A percentile compares a stretch with the other conserved stretches of the same genome.
Evolutionary conservation across 2,797 vertebrate genomes (phyloP).

Genomic region (Salarias fasciatus): DNA sequence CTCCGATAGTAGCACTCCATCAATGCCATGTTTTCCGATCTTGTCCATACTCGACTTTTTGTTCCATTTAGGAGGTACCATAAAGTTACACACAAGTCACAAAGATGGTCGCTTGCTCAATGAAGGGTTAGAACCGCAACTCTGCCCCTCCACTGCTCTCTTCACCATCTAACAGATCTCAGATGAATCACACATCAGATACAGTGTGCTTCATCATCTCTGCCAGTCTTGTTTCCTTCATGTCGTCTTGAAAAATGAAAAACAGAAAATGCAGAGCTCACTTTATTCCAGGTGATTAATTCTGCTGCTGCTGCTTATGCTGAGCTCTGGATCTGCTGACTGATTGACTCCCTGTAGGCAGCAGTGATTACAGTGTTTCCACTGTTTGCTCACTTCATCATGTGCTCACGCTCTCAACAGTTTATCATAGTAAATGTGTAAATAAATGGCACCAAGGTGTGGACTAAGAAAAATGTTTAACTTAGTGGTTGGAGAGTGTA

Average conservation of each 20-base stretch:
- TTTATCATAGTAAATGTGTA: constrained; percentile 26
- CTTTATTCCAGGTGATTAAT: constrained; percentile 66
- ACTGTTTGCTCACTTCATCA: constrained; percentile 39
- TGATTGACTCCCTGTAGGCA: constrained; percentile 48
- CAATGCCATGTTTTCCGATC: too few relatives aligned
- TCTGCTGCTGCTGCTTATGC: constrained; percentile 34
- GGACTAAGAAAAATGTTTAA: constrained; percentile 12
- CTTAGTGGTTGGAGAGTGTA: not conserved
- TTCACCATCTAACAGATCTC: constrained; percentile 52
- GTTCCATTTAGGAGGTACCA: too few relatives aligned
- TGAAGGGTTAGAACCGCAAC: too few relatives aligned
- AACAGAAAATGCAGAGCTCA: constrained; percentile 46
- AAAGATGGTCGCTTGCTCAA: too few relatives aligned
- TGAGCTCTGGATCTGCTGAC: constrained; percentile 44
- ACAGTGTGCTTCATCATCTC: constrained; percentile 57
- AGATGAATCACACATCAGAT: constrained; percentile 62
- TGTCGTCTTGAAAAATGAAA: constrained; percentile 63
- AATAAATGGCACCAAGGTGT: constrained; percentile 13
- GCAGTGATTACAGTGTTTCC: constrained; percentile 50
- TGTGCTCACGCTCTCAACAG: constrained; percentile 10
- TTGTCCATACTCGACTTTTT: too few relatives aligned
- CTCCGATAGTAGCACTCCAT: too few relatives aligned
- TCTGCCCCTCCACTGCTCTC: not conserved
- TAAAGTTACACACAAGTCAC: too few relatives aligned
- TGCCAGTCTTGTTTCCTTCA: constrained; percentile 55